Percentiles rank a stretch among this genome's conserved stretches.
Conservation (phyloP, 53 echinoderm and acorn worm species). For the Temnopleurus reevesii region DNA sequence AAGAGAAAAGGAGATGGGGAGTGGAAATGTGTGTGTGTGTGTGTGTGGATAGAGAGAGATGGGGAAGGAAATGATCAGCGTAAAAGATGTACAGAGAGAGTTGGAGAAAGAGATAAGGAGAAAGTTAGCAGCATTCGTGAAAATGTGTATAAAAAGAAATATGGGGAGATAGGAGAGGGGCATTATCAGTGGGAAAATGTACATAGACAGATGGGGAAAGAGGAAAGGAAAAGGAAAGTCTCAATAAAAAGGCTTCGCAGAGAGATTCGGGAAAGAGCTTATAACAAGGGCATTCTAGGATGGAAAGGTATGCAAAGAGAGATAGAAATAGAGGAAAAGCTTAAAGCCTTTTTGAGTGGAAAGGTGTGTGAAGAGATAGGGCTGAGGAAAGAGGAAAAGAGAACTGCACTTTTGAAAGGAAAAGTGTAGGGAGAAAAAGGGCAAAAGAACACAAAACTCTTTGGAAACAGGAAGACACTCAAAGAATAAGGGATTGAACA, state of each 20-base stretch:
- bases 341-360: too few species aligned
- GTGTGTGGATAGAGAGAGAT: not conserved
- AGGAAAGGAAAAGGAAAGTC: not conserved
- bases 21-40: too few species aligned
- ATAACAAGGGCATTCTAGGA: not conserved
- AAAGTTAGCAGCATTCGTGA: too few species aligned
- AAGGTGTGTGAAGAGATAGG: not conserved
- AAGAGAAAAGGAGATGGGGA: too few species aligned
- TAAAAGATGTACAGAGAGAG: not conserved
- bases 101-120: not conserved
- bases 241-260: not conserved
- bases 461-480: too few species aligned
- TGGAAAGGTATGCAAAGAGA: not conserved
- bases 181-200: not conserved
- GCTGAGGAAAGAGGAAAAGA: not conserved
- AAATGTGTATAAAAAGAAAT: not conserved
- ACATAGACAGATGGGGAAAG: not conserved
- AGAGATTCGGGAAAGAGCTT: not conserved
- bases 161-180: not conserved
- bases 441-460: too few species aligned
- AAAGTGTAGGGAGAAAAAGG: not conserved
- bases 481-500: too few species aligned
- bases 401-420: not conserved
- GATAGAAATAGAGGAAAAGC: not conserved
- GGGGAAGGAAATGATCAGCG: not conserved